A percentile compares a stretch with the other conserved stretches of the same genome.
These are phyloP conservation scores for Petrosia ficiformis DNA, from an alignment of 37 sponge, comb jelly and placozoan genomes.

Conservation along the genomic window DNA sequence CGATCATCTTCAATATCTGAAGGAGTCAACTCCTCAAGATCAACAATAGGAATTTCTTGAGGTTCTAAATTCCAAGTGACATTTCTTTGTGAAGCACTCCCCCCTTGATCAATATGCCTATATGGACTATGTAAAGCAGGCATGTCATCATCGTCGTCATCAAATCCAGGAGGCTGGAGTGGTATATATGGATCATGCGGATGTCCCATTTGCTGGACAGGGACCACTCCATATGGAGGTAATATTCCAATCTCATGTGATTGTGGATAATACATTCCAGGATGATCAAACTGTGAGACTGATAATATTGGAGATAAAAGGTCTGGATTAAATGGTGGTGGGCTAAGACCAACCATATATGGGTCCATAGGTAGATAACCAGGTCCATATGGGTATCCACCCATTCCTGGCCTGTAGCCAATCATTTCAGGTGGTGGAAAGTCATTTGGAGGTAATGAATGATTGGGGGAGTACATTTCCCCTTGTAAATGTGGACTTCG, in stretches of 20 bases:
- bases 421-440: background rate
- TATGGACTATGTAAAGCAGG: slow-evolving; percentile 21
- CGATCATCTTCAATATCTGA: background rate
- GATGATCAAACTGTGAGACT: no score
- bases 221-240: background rate
- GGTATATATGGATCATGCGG: background rate
- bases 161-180: background rate
- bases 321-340: background rate
- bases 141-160: background rate
- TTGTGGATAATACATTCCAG: background rate
- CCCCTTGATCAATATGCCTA: background rate
- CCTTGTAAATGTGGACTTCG: background rate
- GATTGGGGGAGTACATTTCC: background rate
- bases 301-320: background rate
- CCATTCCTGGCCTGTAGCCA: no score
- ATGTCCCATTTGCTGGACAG: background rate
- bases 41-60: background rate
- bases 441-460: background rate
- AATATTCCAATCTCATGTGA: background rate
- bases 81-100: background rate
- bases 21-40: slow-evolving; percentile 1
- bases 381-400: background rate
- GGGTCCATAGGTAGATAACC: background rate
- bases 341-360: background rate
- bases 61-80: background rate